Evolutionary conservation across 2,797 vertebrate species (phyloP).

Genomic region (Prionace glauca): DNA sequence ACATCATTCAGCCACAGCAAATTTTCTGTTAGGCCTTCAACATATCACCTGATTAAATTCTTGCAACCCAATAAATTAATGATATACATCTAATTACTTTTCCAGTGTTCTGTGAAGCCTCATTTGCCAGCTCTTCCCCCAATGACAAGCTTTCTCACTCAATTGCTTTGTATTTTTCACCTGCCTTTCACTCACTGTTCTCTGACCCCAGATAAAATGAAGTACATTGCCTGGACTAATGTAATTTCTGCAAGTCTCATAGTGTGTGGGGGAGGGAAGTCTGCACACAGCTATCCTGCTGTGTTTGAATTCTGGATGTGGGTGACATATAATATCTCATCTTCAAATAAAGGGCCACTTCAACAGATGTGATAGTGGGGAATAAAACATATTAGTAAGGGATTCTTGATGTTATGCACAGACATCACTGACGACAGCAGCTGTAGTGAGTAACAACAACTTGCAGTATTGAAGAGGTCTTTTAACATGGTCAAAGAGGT

Average conservation of each 20-base stretch:
- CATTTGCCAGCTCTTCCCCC: slow-evolving; percentile 21
- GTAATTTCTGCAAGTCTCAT: slow-evolving; percentile 30
- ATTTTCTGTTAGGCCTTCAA: slow-evolving; percentile 18
- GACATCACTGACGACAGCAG: background rate
- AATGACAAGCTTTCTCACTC: slow-evolving; percentile 27
- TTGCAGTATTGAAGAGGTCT: background rate
- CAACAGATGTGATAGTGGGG: background rate
- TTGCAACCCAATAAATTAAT: slow-evolving; percentile 41
- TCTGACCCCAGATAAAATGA: slow-evolving; percentile 27
- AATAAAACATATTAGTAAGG: background rate
- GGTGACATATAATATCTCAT: background rate
- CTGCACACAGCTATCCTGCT: background rate
- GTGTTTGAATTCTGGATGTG: slow-evolving; percentile 27
- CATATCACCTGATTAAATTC: slow-evolving; percentile 38
- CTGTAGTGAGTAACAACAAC: background rate
- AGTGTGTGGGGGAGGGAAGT: slow-evolving; percentile 1
- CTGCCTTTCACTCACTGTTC: slow-evolving; percentile 15
- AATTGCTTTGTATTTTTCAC: slow-evolving; percentile 29
- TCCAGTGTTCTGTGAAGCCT: slow-evolving; percentile 39
- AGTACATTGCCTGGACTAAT: slow-evolving; percentile 5
- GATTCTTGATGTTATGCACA: background rate
- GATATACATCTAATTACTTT: slow-evolving; percentile 42
- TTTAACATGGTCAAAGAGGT: background rate
- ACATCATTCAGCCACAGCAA: slow-evolving; percentile 27
- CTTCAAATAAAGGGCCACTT: slow-evolving; percentile 24